These are phyloP conservation scores for Bubalus kerabau DNA, from an alignment of 2,113 vertebrate species.

Conservation along the genomic window DNA sequence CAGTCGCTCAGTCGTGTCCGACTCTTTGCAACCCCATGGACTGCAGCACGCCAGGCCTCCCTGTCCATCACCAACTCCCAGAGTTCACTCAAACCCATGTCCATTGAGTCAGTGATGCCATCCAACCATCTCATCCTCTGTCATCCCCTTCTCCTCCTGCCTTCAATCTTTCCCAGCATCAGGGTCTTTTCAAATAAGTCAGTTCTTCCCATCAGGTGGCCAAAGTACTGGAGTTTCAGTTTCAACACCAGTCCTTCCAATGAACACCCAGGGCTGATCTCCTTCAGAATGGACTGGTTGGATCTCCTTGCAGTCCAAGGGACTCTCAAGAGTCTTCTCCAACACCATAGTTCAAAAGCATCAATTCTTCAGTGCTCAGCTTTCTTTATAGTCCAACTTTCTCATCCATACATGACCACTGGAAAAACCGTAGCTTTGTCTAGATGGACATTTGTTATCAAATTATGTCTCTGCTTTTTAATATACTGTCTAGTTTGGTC, in stretches of 20 bases:
- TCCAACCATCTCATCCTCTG: background rate
- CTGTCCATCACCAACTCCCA: background rate
- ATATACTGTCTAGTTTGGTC: background rate
- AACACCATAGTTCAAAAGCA: background rate
- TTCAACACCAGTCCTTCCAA: background rate
- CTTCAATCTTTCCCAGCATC: background rate
- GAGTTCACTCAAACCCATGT: background rate
- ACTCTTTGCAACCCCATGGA: accelerated
- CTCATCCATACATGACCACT: background rate
- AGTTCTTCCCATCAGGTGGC: accelerated
- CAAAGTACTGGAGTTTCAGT: background rate
- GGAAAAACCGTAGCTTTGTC: background rate
- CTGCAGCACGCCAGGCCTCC: accelerated
- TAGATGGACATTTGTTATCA: background rate
- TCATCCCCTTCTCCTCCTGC: background rate
- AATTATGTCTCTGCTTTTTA: background rate
- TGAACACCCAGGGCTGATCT: background rate
- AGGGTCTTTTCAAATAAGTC: background rate
- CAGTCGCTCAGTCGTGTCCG: accelerated
- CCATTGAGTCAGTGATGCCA: background rate
- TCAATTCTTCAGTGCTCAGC: accelerated
- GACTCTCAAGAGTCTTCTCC: background rate
- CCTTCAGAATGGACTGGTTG: background rate
- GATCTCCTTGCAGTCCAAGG: background rate
- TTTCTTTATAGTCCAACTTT: background rate